These are phyloP conservation scores for Hoplostethus mediterraneus DNA, from an alignment of 2,797 vertebrate genomes.

Conservation along the genomic window DNA sequence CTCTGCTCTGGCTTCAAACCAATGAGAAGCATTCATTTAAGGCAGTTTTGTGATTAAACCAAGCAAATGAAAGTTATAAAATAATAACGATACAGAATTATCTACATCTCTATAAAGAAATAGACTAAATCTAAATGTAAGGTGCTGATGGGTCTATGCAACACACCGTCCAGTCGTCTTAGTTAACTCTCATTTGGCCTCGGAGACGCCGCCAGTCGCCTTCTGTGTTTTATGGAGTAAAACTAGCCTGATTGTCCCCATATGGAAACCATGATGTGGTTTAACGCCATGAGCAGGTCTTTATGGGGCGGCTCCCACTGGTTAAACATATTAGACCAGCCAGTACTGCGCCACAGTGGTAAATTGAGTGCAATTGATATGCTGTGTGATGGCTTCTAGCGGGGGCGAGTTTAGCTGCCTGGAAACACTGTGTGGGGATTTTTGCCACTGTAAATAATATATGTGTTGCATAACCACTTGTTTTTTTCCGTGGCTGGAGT, in stretches of 20 bases:
- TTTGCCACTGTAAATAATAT: constrained; percentile 16
- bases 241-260: constrained; percentile 66
- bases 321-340: constrained; percentile 42
- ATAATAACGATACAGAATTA: too few relatives aligned
- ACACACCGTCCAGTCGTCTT: constrained; percentile 17
- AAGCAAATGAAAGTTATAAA: too few relatives aligned
- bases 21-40: too few relatives aligned
- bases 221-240: constrained; percentile 62
- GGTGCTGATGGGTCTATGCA: not conserved
- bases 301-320: constrained; percentile 37
- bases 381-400: constrained; percentile 34
- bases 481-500: constrained; percentile 23
- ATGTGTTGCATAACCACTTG: constrained; percentile 6
- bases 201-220: constrained; percentile 21
- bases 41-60: too few relatives aligned
- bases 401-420: constrained; percentile 1
- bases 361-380: constrained; percentile 44
- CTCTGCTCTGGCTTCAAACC: too few relatives aligned
- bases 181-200: constrained; percentile 33
- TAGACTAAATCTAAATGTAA: too few relatives aligned
- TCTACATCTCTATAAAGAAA: too few relatives aligned
- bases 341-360: constrained; percentile 11
- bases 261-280: constrained; percentile 61
- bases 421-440: constrained; percentile 18
- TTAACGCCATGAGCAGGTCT: constrained; percentile 40